phyloP scores from a whole-genome alignment of 2,797 vertebrate species.

The Anniella stebbinsi region DNA sequence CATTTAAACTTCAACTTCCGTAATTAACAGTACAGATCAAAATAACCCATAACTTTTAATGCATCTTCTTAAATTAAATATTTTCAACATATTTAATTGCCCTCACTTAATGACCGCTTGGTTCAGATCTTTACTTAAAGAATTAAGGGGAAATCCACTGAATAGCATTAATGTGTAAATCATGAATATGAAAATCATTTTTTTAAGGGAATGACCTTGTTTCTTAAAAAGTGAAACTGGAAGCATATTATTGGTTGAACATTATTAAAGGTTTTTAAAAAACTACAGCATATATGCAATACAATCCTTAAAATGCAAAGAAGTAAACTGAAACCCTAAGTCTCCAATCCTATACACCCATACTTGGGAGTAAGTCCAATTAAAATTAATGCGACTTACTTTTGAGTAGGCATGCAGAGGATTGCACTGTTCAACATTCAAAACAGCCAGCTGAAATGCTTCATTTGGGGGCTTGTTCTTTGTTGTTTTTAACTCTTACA shows the following conservation, averaged over 20 bases:
- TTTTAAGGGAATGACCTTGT: conserved; percentile 73
- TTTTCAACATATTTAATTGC: conserved; percentile 78
- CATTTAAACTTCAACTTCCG: conserved; percentile 81
- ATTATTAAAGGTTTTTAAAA: conserved; percentile 36
- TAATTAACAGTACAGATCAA: conserved; percentile 80
- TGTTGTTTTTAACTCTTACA: conserved; percentile 74
- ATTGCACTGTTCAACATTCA: conserved; percentile 56
- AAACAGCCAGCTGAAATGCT: conserved; percentile 72
- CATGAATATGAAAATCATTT: conserved; percentile 73
- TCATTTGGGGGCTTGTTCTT: conserved; percentile 74
- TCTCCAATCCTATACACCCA: neutral
- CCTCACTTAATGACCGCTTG: conserved; percentile 75
- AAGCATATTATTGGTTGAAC: conserved; percentile 64
- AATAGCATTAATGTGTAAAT: conserved; percentile 75
- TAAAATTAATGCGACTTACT: neutral
- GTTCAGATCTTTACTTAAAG: conserved; percentile 78
- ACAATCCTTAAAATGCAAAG: conserved; percentile 73
- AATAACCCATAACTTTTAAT: conserved; percentile 78
- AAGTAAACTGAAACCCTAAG: conserved; percentile 64
- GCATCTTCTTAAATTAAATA: conserved; percentile 79
- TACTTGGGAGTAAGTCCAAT: neutral
- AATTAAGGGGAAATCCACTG: conserved; percentile 76
- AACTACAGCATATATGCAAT: conserved; percentile 78
- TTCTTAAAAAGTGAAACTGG: conserved; percentile 71
- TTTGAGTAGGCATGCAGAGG: neutral